These are phyloP conservation scores for Adineta ricciae DNA, from an alignment of 2,888 invertebrate genomes.

Conservation along the genomic window DNA sequence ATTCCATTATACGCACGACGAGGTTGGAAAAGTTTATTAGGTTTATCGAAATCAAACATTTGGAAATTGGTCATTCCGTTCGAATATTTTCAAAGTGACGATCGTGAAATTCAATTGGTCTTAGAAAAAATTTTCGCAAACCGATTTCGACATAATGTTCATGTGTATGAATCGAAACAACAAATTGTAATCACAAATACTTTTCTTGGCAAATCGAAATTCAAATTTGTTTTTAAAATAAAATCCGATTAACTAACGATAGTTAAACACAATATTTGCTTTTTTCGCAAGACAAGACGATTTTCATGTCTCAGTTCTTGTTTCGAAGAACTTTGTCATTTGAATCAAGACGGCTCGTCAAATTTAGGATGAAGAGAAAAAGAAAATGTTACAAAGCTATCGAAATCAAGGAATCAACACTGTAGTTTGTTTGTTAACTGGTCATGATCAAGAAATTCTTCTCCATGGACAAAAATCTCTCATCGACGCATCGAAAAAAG, in stretches of 20 bases:
- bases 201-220: neutral
- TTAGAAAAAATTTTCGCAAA: neutral
- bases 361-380: neutral
- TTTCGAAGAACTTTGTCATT: neutral
- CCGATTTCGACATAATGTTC: neutral
- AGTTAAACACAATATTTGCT: no score
- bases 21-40: neutral
- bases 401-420: neutral
- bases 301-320: neutral
- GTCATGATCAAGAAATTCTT: neutral
- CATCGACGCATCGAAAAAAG: neutral
- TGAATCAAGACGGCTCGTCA: neutral
- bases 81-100: neutral
- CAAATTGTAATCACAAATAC: neutral
- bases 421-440: neutral
- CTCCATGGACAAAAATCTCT: neutral
- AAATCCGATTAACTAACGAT: neutral
- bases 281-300: neutral
- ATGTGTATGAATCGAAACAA: neutral
- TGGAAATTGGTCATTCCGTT: neutral
- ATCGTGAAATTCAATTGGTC: neutral
- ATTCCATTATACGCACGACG: neutral
- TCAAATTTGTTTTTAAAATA: neutral
- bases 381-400: neutral
- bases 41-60: neutral